These are phyloP conservation scores for Gymnobelideus leadbeateri DNA, from an alignment of 2,113 vertebrate genomes.

Conservation along the genomic window DNA sequence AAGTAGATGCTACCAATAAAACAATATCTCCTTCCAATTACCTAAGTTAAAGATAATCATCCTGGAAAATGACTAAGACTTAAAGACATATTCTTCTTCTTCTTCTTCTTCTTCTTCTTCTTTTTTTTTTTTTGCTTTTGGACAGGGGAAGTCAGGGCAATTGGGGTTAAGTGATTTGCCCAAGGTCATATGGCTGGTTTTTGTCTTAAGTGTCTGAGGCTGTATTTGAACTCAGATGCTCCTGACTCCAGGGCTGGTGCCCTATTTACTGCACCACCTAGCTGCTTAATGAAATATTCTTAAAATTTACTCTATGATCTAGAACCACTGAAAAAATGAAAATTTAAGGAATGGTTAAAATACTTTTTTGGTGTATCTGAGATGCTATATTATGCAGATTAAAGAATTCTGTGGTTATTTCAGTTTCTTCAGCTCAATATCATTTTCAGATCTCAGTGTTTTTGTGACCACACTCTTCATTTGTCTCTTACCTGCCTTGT, in stretches of 20 bases:
- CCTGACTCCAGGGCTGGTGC: no score
- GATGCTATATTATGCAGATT: conserved; percentile 1
- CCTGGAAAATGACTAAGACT: conserved; percentile 34
- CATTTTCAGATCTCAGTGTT: background rate
- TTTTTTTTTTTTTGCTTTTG: no score
- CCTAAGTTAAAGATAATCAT: background rate
- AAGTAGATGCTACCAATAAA: conserved; percentile 1
- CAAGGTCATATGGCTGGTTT: no score
- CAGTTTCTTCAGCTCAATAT: background rate
- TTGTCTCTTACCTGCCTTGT: background rate
- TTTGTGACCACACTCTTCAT: background rate
- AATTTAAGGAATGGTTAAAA: conserved; percentile 34
- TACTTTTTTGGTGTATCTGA: conserved; percentile 18
- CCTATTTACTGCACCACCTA: no score
- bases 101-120: no score
- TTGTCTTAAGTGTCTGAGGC: no score
- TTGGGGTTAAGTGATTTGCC: no score
- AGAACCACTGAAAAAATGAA: conserved; percentile 52
- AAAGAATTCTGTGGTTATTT: conserved; percentile 27
- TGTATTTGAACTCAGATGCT: no score
- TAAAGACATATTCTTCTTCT: background rate
- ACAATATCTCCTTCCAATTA: background rate
- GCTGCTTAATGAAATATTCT: conserved; percentile 6
- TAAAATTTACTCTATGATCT: conserved; percentile 23
- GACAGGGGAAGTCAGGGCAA: no score